phyloP scores from a whole-genome alignment of 2,113 vertebrate genomes.

The Vidua macroura region DNA sequence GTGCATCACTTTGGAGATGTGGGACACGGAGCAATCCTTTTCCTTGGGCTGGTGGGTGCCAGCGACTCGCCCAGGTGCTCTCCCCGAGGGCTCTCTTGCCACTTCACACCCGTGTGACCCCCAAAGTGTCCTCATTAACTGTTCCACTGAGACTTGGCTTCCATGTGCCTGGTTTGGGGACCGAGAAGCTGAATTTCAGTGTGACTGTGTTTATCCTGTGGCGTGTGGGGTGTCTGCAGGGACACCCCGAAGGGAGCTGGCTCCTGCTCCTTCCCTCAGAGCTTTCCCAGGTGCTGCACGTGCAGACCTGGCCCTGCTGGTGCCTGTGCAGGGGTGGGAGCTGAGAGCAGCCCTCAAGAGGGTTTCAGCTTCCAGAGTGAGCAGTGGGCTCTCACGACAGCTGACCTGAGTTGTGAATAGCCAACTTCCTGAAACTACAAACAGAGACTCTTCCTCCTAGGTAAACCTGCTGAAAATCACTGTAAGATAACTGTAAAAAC shows the following conservation, averaged over 20 bases:
- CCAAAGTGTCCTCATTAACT: neutral
- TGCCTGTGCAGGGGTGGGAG: neutral
- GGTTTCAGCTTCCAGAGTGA: neutral
- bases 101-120: fast-evolving
- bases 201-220: fast-evolving
- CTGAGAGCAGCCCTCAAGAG: fast-evolving
- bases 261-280: fast-evolving
- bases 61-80: neutral
- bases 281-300: neutral
- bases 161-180: neutral
- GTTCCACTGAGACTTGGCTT: neutral
- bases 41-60: neutral
- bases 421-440: neutral
- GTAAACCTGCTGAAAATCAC: neutral
- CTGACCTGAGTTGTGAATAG: neutral
- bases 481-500: slow-evolving; percentile 68
- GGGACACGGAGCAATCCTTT: neutral
- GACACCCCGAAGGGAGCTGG: neutral
- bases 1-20: neutral
- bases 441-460: neutral
- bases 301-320: neutral
- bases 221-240: neutral
- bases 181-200: fast-evolving
- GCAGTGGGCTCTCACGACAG: neutral
- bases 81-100: neutral